Evolutionary conservation across 2,888 invertebrate species (phyloP).

Genomic region (Abrostola triplasia): DNA sequence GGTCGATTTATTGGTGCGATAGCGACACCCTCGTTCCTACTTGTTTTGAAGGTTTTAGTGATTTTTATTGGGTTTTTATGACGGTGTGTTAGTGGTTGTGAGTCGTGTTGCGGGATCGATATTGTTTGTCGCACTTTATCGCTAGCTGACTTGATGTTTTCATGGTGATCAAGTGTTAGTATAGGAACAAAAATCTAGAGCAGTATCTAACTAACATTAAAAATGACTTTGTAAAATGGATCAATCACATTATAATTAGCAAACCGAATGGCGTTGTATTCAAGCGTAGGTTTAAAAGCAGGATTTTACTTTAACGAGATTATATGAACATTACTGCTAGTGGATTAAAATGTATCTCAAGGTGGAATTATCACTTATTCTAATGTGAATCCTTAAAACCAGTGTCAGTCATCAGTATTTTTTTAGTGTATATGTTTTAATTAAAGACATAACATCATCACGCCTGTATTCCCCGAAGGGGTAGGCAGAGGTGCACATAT

Average conservation of each 20-base stretch:
- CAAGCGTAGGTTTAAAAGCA: too few relatives aligned
- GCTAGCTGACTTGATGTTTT: slow-evolving; percentile 44
- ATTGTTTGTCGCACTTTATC: slow-evolving; percentile 47
- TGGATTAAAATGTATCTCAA: too few relatives aligned
- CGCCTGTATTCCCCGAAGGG: too few relatives aligned
- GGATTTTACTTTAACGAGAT: too few relatives aligned
- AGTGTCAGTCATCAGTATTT: too few relatives aligned
- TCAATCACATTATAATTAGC: background rate
- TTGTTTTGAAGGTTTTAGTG: slow-evolving; percentile 52
- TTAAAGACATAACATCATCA: too few relatives aligned
- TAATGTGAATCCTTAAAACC: too few relatives aligned
- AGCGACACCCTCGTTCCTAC: slow-evolving; percentile 60
- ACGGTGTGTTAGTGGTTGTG: slow-evolving; percentile 25
- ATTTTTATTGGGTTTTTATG: slow-evolving; percentile 51
- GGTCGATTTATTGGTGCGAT: slow-evolving; percentile 76
- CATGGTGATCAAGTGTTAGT: slow-evolving; percentile 25
- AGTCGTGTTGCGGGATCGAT: slow-evolving; percentile 37
- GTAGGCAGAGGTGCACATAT: too few relatives aligned
- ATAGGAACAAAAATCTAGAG: too few relatives aligned
- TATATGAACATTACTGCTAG: too few relatives aligned
- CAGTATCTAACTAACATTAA: background rate
- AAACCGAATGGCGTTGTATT: background rate
- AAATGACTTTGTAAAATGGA: background rate
- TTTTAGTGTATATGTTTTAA: too few relatives aligned
- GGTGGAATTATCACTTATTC: too few relatives aligned